Evolutionary conservation across 2,113 vertebrate species (phyloP), one percentile per base, ranked within the genome.

Genomic region (Pseudorectes ferrugineus): DNA sequence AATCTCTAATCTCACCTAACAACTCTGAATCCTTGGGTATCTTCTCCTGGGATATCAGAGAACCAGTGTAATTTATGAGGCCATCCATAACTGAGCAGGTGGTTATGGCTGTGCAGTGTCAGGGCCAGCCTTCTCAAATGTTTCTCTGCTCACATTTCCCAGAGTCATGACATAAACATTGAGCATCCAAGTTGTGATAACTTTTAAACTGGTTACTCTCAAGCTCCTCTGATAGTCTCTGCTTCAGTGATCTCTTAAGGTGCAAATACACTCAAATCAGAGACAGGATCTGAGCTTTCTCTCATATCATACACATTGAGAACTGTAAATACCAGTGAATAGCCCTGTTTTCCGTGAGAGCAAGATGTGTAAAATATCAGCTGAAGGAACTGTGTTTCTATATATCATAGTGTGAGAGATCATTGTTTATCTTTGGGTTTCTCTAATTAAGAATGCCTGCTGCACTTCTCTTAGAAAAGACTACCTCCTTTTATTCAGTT

Each of bases 291-390:
- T 91, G 23, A 19, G 23, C n/a, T 84, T 80, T 76, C 24, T 84
- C 14, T 51, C 8, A 1, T 46, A 6, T 33, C 24, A 4, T 9
- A 14, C 13, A 7, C 8, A 3, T 1, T 52, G 40, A 66, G 59
- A 54, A 38, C 18, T 46, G 11, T 20, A 29, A 79, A 83, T 22
- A 40, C 4, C 8, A 51, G 15, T 18, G 51, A 40, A 48, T 11
- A 71, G 42, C 19, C 9, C 19, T 75, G 52, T 28, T 61, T 66
- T 81, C 35, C 2, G 0, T 62, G 42, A 79, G 12, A 79, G 24
- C 26, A 85, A 75, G 26, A 31, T 1, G 1, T 35, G 14, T 26
- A 35, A 40, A 59, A 33, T 25, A 59, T 3, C 31, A 90, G 20
- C 28, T 71, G 52, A 72, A 77, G 14, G 17, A 21, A 36, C 9